Evolutionary conservation across 2,888 invertebrate species (phyloP), one percentile per base, ranked within the genome.

Genomic region (Megastigmus dorsalis): DNA sequence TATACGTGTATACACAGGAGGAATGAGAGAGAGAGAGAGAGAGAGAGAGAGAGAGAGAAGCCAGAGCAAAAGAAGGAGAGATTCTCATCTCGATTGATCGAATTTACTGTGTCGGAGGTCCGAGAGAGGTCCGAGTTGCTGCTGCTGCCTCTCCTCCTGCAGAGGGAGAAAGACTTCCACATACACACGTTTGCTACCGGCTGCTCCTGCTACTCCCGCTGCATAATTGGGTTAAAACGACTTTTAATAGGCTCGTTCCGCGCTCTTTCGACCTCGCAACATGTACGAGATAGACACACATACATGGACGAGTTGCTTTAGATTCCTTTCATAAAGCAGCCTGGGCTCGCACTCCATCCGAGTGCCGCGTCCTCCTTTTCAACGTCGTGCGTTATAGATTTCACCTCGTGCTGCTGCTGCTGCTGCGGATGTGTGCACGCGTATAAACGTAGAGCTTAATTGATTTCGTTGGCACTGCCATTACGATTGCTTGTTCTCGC

Each of bases 61-160:
- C 13, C 3, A 1, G 18, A 1, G 18, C 10, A 38, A 41, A 57
- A n/a, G 23, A 13, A 28, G 28, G 38, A 66, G 76, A 68, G 79
- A 79, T 69, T 79, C 76, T 80, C 78, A 80, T 80, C 80, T 78
- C 80, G 81, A 80, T 82, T 81, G 81, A 82, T 82, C 82, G 80
- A 79, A 82, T 80, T 80, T 78, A 79, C 75, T 74, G 78, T 59
- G 70, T 75, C 71, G 77, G 38, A 52, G 72, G 77, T 57, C 57
- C 76, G 41, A 26, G n/a, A 13, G 23, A 7, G 23, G n/a, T n/a
- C n/a, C n/a, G n/a, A n/a, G n/a, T n/a, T n/a, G n/a, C n/a, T n/a
- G n/a, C n/a, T n/a, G n/a, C n/a, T n/a, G n/a, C n/a, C n/a, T n/a
- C n/a, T n/a, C n/a, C n/a, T n/a, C n/a, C n/a, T n/a, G n/a, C n/a